phyloP scores from a whole-genome alignment of 2,113 vertebrate species.

The Takifugu bimaculatus region DNA sequence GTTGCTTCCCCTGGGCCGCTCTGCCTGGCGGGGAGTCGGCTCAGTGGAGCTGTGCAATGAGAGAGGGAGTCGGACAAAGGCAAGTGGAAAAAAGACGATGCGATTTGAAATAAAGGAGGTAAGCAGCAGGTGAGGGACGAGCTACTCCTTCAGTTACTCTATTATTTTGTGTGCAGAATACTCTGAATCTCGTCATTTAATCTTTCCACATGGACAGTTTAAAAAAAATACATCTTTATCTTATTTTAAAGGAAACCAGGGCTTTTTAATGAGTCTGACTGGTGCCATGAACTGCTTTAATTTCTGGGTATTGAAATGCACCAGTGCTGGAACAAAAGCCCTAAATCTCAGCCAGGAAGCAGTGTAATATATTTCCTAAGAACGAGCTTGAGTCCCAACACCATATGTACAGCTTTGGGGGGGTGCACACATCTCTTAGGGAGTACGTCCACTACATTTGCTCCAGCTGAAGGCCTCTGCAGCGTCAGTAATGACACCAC shows the following conservation, averaged over 20 bases:
- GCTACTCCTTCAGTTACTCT: neutral
- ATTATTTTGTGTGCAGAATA: conserved; percentile 2
- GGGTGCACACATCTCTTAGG: conserved; percentile 2
- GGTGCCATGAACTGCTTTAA: too few relatives aligned
- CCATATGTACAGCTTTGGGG: neutral
- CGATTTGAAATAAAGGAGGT: conserved; percentile 24
- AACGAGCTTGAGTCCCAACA: too few relatives aligned
- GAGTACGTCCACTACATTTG: neutral
- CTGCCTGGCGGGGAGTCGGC: conserved; percentile 59
- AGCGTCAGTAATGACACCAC: neutral
- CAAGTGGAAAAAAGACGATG: conserved; percentile 23
- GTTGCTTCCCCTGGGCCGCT: conserved; percentile 63
- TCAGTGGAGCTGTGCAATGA: conserved; percentile 57
- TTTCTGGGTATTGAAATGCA: too few relatives aligned
- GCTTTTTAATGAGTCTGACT: too few relatives aligned
- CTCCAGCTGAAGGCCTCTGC: neutral
- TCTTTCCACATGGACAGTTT: neutral
- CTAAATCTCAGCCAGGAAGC: too few relatives aligned
- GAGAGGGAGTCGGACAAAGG: conserved; percentile 47
- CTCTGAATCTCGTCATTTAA: conserved; percentile 1
- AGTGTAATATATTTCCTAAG: too few relatives aligned
- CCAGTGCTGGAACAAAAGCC: too few relatives aligned
- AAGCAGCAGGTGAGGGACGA: conserved; percentile 22
- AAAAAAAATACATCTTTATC: neutral
- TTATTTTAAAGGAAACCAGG: too few relatives aligned